Base-by-base conservation (phyloP, 1,140 invertebrate genomes). In the Drosophila watanabei region DNA sequence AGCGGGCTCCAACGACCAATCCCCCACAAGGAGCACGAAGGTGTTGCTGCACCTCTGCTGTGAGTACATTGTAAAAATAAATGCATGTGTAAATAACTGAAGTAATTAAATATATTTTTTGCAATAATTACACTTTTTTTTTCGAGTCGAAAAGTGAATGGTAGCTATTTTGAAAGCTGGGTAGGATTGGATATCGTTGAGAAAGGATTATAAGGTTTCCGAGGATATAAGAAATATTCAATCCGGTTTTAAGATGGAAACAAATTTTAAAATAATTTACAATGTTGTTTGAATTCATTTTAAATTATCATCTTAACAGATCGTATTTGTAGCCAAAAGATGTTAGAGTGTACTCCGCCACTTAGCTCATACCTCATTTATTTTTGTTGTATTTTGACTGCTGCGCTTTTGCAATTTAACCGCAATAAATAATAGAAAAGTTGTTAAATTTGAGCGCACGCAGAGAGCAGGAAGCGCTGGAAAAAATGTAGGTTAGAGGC, bases 371-470 rank as follows among this genome's bases (percentile, higher is more conserved):
- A 62, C 35, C 48, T 71, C 20, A 10, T 39, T 56, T 52, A 64
- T 68, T 52, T 52, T 52, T 52, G n/a, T 20, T 84, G 28, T 66
- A 66, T 24, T 57, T 75, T 65, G 63, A 78, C 62, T 69, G 82
- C 72, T 77, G 72, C 72, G 72, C 64, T 84, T 79, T 80, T 68
- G 77, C 72, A 84, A 84, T 84, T 85, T 77, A 66, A 63, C 52
- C 65, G 72, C 82, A 72, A 84, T 84, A 85, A 84, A 84, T 84
- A 85, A 84, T 84, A 51, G 64, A 84, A 41, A 84, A 63, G 81
- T 84, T 77, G 72, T 77, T 84, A 80, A 80, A 84, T 80, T 80
- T 61, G 41, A 51, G 43, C 35, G 32, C 58, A 24, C 75, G 28
- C 52, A 20, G 51, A 20, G 51, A 57, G 41, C 71, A 76, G 43